A percentile compares a stretch with the other conserved stretches of the same genome.
Conservation (phyloP, 2,888 invertebrate genomes). For the Incurvaria masculella region DNA sequence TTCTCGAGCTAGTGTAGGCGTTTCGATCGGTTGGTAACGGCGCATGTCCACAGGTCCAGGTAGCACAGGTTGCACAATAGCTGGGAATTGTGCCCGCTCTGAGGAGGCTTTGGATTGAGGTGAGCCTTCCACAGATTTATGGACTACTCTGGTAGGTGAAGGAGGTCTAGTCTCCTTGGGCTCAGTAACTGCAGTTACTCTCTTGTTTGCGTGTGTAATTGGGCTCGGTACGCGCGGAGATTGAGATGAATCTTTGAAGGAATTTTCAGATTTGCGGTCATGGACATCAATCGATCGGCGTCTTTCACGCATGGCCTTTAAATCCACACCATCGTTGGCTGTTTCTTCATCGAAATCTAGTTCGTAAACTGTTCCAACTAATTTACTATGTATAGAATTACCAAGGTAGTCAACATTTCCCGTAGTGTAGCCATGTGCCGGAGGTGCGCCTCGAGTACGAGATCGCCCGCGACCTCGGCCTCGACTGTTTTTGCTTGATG, state of each 20-base stretch:
- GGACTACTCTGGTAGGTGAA: slow-evolving; percentile 38
- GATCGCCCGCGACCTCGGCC: slow-evolving; percentile 50
- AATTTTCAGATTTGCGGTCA: slow-evolving; percentile 55
- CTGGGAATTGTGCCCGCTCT: slow-evolving; percentile 15
- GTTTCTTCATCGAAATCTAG: slow-evolving; percentile 76
- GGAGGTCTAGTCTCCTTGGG: slow-evolving; percentile 46
- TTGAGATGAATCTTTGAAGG: slow-evolving; percentile 53
- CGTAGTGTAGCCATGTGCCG: slow-evolving; percentile 27
- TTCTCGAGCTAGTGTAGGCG: slow-evolving; percentile 55
- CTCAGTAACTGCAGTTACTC: slow-evolving; percentile 33
- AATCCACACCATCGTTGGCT: slow-evolving; percentile 68
- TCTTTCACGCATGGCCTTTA: slow-evolving; percentile 75
- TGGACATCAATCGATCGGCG: slow-evolving; percentile 71
- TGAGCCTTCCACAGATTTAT: slow-evolving; percentile 21
- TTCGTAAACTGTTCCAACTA: slow-evolving; percentile 87
- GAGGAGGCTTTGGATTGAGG: slow-evolving; percentile 6
- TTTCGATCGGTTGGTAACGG: slow-evolving; percentile 69
- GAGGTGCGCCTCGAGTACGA: slow-evolving; percentile 39
- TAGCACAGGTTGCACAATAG: slow-evolving; percentile 67
- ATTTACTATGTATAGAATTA: slow-evolving; percentile 74
- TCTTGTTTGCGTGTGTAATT: slow-evolving; percentile 28
- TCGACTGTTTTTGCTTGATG: slow-evolving; percentile 40
- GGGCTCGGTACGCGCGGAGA: slow-evolving; percentile 59
- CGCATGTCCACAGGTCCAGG: slow-evolving; percentile 91
- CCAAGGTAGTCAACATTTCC: slow-evolving; percentile 47